Conservation (phyloP, 2,113 vertebrate species). For the Aegotheles bennettii region DNA sequence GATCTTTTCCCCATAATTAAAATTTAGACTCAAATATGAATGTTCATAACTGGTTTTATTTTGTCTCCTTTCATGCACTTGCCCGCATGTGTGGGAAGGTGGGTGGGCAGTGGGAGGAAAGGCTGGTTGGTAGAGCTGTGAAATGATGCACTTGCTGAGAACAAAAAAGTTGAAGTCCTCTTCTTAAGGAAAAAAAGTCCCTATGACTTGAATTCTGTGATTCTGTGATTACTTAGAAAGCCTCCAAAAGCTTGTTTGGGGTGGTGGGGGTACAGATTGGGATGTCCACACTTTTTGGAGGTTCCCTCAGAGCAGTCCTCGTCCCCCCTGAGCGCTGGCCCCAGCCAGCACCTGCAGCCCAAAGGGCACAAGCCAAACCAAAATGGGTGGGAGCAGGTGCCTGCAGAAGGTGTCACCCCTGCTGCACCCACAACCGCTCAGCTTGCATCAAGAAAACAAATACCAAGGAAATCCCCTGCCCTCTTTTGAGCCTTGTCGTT, state of each 20-base stretch:
- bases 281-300: not conserved
- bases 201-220: no score
- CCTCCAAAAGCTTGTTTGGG: no score
- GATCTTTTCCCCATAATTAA: not conserved
- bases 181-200: no score
- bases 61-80: not conserved
- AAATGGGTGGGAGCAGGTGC: not conserved
- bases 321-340: not conserved
- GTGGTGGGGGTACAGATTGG: not conserved
- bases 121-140: not conserved
- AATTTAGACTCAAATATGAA: not conserved
- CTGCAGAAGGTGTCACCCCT: not conserved
- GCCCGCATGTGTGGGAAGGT: accelerated
- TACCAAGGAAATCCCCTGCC: not conserved
- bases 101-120: not conserved
- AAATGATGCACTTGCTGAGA: not conserved
- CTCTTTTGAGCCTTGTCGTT: not conserved
- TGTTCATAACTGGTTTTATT: not conserved
- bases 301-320: not conserved
- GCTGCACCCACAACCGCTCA: not conserved
- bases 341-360: not conserved
- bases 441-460: accelerated
- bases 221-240: no score
- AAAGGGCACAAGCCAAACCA: not conserved
- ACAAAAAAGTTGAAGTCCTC: no score